Evolutionary conservation across 2,797 vertebrate species (phyloP).

Genomic region (Pogonophryne albipinna): DNA sequence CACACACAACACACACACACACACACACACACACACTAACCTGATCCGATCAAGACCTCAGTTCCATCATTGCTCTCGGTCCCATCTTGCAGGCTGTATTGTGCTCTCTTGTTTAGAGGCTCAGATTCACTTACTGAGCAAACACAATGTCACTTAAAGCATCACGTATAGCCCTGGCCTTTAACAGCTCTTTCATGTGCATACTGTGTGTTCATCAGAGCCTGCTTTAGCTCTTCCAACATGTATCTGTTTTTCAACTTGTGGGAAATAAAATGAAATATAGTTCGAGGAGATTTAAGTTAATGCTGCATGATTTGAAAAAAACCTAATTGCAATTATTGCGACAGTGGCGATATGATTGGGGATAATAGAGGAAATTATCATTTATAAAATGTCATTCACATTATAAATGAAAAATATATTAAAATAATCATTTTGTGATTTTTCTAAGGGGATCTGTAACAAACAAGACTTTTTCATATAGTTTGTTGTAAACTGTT

Average conservation of each 20-base stretch:
- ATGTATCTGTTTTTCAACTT: not conserved
- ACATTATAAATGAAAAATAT: too few species aligned
- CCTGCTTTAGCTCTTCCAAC: not conserved
- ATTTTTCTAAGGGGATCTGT: not conserved
- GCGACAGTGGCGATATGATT: too few species aligned
- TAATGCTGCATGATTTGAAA: too few species aligned
- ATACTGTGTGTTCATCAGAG: not conserved
- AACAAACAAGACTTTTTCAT: too few species aligned
- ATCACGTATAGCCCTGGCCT: not conserved
- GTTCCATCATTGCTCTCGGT: conserved; percentile 24
- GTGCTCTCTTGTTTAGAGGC: conserved; percentile 26
- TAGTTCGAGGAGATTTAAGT: not conserved
- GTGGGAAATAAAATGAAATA: not conserved
- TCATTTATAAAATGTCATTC: too few species aligned
- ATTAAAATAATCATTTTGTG: too few species aligned
- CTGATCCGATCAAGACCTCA: conserved; percentile 50
- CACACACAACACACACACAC: too few species aligned
- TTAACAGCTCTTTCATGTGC: not conserved
- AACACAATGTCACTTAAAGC: conserved; percentile 49
- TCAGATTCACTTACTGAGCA: conserved; percentile 38
- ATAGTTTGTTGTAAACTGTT: too few species aligned
- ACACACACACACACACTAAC: conserved; percentile 26
- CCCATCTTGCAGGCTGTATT: conserved; percentile 39
- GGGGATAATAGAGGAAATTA: too few species aligned
- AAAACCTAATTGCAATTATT: too few species aligned